Conservation (phyloP, 2,888 invertebrate genomes). For the Philopedon plagiatum region DNA sequence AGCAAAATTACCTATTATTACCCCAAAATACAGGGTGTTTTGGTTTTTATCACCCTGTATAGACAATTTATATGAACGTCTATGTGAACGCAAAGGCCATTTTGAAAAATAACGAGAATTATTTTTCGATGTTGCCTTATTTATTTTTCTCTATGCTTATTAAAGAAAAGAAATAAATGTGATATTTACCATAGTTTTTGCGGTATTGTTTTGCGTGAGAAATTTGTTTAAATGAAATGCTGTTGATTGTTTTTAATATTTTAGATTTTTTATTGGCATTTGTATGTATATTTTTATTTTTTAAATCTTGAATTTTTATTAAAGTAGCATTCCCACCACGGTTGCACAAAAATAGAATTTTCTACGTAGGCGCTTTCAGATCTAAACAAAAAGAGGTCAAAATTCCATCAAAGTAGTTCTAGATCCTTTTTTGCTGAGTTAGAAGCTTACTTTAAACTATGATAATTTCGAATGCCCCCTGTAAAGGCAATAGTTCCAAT, state of each 20-base stretch:
- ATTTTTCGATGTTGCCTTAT: background rate
- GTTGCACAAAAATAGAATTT: background rate
- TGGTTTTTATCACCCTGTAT: slow-evolving; percentile 4
- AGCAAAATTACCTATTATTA: slow-evolving; percentile 10
- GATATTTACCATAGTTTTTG: slow-evolving; percentile 44
- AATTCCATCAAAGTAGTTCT: no score
- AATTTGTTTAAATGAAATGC: background rate
- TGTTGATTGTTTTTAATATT: slow-evolving; percentile 6
- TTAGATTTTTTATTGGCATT: slow-evolving; percentile 7
- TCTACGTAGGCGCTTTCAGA: no score
- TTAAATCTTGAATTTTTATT: background rate
- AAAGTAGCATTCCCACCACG: background rate
- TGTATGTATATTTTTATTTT: background rate
- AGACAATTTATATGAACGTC: background rate
- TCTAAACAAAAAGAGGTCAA: no score
- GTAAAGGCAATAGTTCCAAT: no score
- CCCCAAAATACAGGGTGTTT: background rate
- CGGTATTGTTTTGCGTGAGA: slow-evolving; percentile 23
- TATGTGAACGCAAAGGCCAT: background rate
- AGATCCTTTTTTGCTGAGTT: no score
- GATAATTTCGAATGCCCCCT: no score
- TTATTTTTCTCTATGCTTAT: slow-evolving; percentile 14
- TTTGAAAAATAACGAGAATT: background rate
- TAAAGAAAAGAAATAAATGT: slow-evolving; percentile 31
- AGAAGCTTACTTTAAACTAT: no score